Conservation (phyloP, 1,140 invertebrate genomes). For the Eriosoma lanigerum region DNA sequence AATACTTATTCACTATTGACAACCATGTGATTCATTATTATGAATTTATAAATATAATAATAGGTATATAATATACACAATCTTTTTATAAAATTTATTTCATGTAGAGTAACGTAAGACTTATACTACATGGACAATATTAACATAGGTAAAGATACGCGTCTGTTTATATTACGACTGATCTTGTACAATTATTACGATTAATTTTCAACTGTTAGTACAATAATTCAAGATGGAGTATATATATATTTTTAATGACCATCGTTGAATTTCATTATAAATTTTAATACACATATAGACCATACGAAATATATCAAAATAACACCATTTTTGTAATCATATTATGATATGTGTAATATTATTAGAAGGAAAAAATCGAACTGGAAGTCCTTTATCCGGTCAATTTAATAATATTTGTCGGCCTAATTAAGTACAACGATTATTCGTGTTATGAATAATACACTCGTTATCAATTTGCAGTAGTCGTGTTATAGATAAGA, state of each 20-base stretch:
- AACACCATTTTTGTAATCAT: background rate
- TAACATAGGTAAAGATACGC: too few relatives aligned
- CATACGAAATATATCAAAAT: background rate
- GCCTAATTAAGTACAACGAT: slow-evolving; percentile 34
- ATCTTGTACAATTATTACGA: too few relatives aligned
- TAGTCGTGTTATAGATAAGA: slow-evolving; percentile 11
- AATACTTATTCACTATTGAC: too few relatives aligned
- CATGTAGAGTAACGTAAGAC: too few relatives aligned
- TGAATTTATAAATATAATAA: too few relatives aligned
- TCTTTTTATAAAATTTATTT: too few relatives aligned
- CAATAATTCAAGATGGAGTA: slow-evolving; percentile 33
- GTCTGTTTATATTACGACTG: too few relatives aligned
- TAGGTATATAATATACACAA: too few relatives aligned
- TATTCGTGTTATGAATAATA: background rate
- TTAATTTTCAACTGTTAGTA: background rate
- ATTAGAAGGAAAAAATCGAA: background rate
- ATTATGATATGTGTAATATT: background rate
- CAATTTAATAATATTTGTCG: slow-evolving; percentile 35
- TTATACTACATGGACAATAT: too few relatives aligned
- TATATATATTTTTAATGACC: slow-evolving; percentile 27
- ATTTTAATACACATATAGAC: background rate
- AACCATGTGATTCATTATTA: too few relatives aligned
- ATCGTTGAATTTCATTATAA: slow-evolving; percentile 14
- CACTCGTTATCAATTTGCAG: slow-evolving; percentile 32
- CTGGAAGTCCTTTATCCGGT: slow-evolving; percentile 32